Evolutionary conservation across 2,113 vertebrate genomes (phyloP).

Genomic region (Nerophis lumbriciformis): DNA sequence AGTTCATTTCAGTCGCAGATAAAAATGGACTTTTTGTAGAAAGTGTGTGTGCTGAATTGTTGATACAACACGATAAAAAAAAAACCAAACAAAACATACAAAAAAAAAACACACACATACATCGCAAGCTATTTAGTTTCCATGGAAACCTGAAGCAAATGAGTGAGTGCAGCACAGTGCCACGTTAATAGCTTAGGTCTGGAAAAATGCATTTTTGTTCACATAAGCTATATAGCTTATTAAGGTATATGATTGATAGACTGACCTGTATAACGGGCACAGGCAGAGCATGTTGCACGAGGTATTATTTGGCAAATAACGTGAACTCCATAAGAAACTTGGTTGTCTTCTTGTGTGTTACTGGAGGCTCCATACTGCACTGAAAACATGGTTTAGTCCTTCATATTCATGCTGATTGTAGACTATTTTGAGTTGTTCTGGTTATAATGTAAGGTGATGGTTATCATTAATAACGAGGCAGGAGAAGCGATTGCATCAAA

Average conservation of each 20-base stretch:
- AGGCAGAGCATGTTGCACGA: background rate
- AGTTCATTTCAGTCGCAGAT: constrained; percentile 40
- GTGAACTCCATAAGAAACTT: constrained; percentile 34
- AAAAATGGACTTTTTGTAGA: constrained; percentile 33
- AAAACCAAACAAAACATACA: too few species aligned
- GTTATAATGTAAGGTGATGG: too few species aligned
- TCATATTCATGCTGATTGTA: background rate
- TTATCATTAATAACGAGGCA: too few species aligned
- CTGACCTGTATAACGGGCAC: constrained; percentile 17
- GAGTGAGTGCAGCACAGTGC: constrained; percentile 23
- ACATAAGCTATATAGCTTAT: too few species aligned
- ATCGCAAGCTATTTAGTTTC: constrained; percentile 32
- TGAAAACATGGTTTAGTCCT: background rate
- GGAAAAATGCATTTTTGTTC: constrained; percentile 33
- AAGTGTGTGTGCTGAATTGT: constrained; percentile 31
- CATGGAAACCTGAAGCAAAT: constrained; percentile 52
- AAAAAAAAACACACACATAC: too few species aligned
- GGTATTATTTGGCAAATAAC: background rate
- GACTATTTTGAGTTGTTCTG: too few species aligned
- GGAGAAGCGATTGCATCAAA: too few species aligned
- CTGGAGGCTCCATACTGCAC: background rate
- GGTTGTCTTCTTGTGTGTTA: constrained; percentile 13
- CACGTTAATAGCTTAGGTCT: constrained; percentile 29
- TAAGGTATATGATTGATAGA: constrained; percentile 19
- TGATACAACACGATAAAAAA: too few species aligned